Percentiles rank a stretch among this genome's conserved stretches.
These are phyloP conservation scores for Pitta sordida DNA, from an alignment of 2,113 vertebrate species.

Conservation along the genomic window DNA sequence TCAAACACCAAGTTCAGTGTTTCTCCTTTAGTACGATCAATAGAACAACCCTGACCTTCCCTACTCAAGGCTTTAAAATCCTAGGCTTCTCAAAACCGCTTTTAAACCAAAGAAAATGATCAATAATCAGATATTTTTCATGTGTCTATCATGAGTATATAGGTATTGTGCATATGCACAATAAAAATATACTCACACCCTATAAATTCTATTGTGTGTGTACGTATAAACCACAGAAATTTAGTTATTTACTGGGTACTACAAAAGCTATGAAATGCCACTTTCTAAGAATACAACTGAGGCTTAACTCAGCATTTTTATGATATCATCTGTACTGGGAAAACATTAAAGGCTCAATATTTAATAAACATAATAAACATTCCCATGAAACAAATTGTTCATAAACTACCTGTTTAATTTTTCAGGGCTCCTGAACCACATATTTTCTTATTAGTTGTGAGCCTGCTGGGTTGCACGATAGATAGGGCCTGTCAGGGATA, in stretches of 20 bases:
- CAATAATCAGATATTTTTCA: constrained; percentile 26
- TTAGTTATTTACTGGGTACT: constrained; percentile 79
- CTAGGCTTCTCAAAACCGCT: constrained; percentile 18
- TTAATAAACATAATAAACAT: constrained; percentile 98
- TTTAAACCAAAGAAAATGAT: not conserved
- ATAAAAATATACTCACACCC: constrained; percentile 15
- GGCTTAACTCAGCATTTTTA: constrained; percentile 84
- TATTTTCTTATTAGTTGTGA: constrained; percentile 99
- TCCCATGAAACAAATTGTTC: constrained; percentile 96
- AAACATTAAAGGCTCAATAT: constrained; percentile 85
- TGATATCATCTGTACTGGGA: constrained; percentile 77
- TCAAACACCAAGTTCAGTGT: constrained; percentile 23
- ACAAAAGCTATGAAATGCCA: constrained; percentile 76
- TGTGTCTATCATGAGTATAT: not conserved
- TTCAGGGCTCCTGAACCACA: constrained; percentile 97
- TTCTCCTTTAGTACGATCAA: constrained; percentile 30
- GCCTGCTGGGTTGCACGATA: constrained; percentile 96
- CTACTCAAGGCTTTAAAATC: constrained; percentile 26
- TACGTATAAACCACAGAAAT: constrained; percentile 69
- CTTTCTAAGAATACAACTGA: constrained; percentile 80
- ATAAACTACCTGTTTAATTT: constrained; percentile 99
- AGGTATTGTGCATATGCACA: not conserved
- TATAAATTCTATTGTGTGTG: constrained; percentile 62
- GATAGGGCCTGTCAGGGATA: constrained; percentile 96
- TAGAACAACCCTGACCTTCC: constrained; percentile 44